Percentiles rank a stretch among this genome's conserved stretches.
These are phyloP conservation scores for Drymonia ruficornis DNA, from an alignment of 2,888 invertebrate genomes.

Conservation along the genomic window DNA sequence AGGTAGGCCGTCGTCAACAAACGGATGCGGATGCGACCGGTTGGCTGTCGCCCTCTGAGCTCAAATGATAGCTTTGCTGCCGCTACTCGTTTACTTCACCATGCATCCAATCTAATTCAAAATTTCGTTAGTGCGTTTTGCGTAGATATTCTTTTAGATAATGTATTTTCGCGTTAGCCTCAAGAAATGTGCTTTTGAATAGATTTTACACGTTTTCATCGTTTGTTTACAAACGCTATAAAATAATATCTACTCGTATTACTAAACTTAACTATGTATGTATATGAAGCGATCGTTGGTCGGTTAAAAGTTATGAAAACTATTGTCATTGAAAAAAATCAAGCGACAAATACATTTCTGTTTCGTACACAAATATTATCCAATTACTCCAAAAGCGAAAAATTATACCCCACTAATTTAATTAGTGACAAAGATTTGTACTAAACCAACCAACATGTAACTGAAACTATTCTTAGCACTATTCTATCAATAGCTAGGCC, in stretches of 20 bases:
- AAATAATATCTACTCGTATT: no score
- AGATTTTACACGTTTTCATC: no score
- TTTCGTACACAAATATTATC: slow-evolving; percentile 23
- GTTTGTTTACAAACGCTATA: no score
- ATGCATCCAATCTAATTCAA: slow-evolving; percentile 18
- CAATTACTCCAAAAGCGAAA: slow-evolving; percentile 22
- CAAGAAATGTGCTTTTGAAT: no score
- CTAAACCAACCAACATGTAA: no score
- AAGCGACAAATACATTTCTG: background rate
- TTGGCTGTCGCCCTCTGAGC: slow-evolving; percentile 41
- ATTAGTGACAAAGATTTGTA: slow-evolving; percentile 22
- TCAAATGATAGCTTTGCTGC: slow-evolving; percentile 48
- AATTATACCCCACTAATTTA: slow-evolving; percentile 21
- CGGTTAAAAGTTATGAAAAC: no score
- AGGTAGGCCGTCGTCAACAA: slow-evolving; percentile 39
- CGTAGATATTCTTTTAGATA: background rate
- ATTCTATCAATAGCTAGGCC: background rate
- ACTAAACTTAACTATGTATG: no score
- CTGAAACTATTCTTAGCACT: no score
- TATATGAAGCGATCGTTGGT: no score
- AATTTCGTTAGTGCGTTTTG: slow-evolving; percentile 15
- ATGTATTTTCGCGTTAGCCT: no score
- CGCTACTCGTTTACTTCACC: slow-evolving; percentile 22
- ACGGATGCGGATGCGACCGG: slow-evolving; percentile 41
- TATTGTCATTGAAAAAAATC: no score